phyloP scores from a whole-genome alignment of 2,888 invertebrate genomes.

The Podabrus alpinus region DNA sequence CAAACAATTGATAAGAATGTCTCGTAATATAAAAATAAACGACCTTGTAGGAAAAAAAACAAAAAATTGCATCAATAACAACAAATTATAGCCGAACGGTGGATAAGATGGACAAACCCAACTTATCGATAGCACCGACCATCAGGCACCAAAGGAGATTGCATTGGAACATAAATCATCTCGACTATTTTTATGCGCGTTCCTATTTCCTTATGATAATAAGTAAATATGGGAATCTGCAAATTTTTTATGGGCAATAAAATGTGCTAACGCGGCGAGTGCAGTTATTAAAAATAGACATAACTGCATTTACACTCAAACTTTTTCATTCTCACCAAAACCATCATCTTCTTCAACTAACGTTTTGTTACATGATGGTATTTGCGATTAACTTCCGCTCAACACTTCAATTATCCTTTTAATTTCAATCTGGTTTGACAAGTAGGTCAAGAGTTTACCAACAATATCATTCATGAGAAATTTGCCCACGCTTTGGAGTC shows the following conservation, averaged over 20 bases:
- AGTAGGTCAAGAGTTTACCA: background rate
- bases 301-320: background rate
- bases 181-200: background rate
- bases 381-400: background rate
- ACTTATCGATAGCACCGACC: background rate
- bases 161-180: background rate
- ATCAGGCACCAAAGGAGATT: background rate
- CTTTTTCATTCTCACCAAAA: background rate
- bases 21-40: slow-evolving; percentile 18
- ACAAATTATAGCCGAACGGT: background rate
- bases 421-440: background rate
- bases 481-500: background rate
- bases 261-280: background rate
- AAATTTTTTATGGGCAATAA: background rate
- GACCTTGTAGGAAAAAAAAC: slow-evolving; percentile 17
- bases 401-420: background rate
- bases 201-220: background rate
- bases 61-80: slow-evolving; percentile 1
- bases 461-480: background rate
- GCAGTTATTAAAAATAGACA: background rate
- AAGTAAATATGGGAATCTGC: background rate
- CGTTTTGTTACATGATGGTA: background rate
- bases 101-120: background rate
- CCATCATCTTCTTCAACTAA: background rate
- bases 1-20: slow-evolving; percentile 5